Evolutionary conservation across 2,888 invertebrate species (phyloP), one percentile per base, ranked within the genome.

Genomic region (Atrina japonica): DNA sequence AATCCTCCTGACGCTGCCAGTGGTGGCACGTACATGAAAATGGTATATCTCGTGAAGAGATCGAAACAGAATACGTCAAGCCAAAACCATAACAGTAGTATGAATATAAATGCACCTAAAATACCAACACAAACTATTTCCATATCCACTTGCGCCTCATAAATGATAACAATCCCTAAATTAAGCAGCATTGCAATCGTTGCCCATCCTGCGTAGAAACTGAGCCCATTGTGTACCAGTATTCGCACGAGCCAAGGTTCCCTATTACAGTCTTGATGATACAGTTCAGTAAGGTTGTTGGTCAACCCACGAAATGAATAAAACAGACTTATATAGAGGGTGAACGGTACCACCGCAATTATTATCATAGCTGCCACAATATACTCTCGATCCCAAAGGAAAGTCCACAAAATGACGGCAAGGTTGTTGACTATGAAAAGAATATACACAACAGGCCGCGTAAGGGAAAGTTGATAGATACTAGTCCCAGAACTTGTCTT

Each of bases 181-280:
- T 88, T 89, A 25, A 88, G 77, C 16, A 87, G 76, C 2, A 87
- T 79, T 1, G 88, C 88, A 5, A 89, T 77, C 1, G 85, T 85
- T 7, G 80, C 80, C 88, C 88, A 88, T 0, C 86, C 81, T 6
- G 85, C 86, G 60, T 86, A 88, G 65, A 88, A 83, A n/a, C 82
- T 84, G n/a, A 88, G 67, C 1, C 87, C 88, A 66, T 89, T 89
- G 35, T 87, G 86, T 1, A 88, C 83, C 14, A 89, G 66, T 7
- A 85, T 67, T 40, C 89, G 75, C 6, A 82, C 80, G 35, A 87
- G 58, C 88, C 88, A 88, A 30, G 88, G 80, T 41, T 88, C 88
- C 14, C 66, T 60, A 6, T 66, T 70, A 11, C 83, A 60, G 6
- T 73, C 75, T 56, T 81, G 75, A n/a, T 78, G 73, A 25, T 75